Conservation (phyloP, 2,797 vertebrate genomes). For the Arrhamphus sclerolepis region DNA sequence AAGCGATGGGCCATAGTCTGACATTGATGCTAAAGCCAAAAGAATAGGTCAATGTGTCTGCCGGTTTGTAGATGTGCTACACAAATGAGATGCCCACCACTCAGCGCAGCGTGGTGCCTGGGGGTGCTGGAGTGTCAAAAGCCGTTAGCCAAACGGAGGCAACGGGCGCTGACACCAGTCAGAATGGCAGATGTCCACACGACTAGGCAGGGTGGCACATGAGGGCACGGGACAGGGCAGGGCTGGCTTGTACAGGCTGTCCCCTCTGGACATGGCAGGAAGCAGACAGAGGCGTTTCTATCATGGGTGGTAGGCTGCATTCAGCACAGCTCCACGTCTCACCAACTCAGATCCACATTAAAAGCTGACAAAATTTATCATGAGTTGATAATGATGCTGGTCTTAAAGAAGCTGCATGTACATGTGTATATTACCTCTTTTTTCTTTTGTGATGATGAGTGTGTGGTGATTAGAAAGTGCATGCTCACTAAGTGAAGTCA, state of each 20-base stretch:
- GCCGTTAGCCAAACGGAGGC: conserved; percentile 67
- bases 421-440: conserved; percentile 1
- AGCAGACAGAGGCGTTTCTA: conserved; percentile 75
- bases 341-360: conserved; percentile 67
- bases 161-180: conserved; percentile 75
- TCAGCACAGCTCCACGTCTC: conserved; percentile 47
- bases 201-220: conserved; percentile 73
- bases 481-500: background rate
- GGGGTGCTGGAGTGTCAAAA: conserved; percentile 68
- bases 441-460: background rate
- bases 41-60: conserved; percentile 85
- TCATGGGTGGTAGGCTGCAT: conserved; percentile 59
- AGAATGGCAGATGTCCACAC: conserved; percentile 83
- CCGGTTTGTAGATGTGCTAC: conserved; percentile 65
- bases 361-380: conserved; percentile 71
- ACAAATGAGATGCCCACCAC: conserved; percentile 71
- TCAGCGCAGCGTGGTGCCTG: conserved; percentile 41
- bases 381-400: conserved; percentile 35
- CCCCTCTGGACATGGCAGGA: conserved; percentile 68
- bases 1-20: conserved; percentile 56
- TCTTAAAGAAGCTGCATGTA: conserved; percentile 17
- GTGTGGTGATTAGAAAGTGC: conserved; percentile 1
- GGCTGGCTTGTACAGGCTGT: conserved; percentile 61
- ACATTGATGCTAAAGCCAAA: conserved; percentile 82
- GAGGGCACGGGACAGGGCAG: conserved; percentile 65